These are phyloP conservation scores for Pyrocephalus nanus DNA, from an alignment of 2,797 vertebrate genomes.

Conservation along the genomic window DNA sequence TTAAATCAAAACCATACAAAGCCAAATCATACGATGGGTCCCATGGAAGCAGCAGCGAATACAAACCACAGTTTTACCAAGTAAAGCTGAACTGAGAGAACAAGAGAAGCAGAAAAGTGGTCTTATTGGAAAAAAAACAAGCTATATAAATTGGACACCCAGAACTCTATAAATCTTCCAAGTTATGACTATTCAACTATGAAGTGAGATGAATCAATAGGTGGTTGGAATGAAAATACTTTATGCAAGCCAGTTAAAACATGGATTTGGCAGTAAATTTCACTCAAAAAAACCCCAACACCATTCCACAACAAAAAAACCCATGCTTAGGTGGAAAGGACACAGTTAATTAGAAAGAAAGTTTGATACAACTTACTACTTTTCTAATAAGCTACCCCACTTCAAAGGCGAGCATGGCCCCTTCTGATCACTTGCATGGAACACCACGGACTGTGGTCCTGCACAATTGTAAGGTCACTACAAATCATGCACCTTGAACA, in stretches of 20 bases:
- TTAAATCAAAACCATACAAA: slow-evolving; percentile 87
- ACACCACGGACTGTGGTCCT: slow-evolving; percentile 62
- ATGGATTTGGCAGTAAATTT: slow-evolving; percentile 22
- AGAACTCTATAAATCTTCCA: slow-evolving; percentile 51
- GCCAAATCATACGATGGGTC: slow-evolving; percentile 67
- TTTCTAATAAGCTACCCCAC: slow-evolving; percentile 46
- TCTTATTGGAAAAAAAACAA: slow-evolving; percentile 57
- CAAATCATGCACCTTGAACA: slow-evolving; percentile 66
- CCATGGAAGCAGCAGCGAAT: slow-evolving; percentile 76
- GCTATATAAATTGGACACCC: slow-evolving; percentile 33
- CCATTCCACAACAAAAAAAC: neutral
- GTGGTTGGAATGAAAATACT: slow-evolving; percentile 46
- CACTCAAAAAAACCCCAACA: neutral
- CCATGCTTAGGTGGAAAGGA: neutral
- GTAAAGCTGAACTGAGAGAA: slow-evolving; percentile 27
- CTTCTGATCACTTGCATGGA: slow-evolving; percentile 69
- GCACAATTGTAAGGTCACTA: slow-evolving; percentile 67
- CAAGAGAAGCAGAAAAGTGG: neutral
- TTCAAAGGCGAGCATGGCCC: slow-evolving; percentile 44
- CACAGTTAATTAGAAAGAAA: slow-evolving; percentile 44
- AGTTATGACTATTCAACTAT: slow-evolving; percentile 39
- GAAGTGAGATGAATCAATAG: slow-evolving; percentile 56
- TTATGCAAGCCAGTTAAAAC: neutral
- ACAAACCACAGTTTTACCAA: slow-evolving; percentile 76
- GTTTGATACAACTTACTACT: slow-evolving; percentile 28